These are phyloP conservation scores for Centropus bengalensis DNA, from an alignment of 2,113 vertebrate genomes.

Conservation along the genomic window DNA sequence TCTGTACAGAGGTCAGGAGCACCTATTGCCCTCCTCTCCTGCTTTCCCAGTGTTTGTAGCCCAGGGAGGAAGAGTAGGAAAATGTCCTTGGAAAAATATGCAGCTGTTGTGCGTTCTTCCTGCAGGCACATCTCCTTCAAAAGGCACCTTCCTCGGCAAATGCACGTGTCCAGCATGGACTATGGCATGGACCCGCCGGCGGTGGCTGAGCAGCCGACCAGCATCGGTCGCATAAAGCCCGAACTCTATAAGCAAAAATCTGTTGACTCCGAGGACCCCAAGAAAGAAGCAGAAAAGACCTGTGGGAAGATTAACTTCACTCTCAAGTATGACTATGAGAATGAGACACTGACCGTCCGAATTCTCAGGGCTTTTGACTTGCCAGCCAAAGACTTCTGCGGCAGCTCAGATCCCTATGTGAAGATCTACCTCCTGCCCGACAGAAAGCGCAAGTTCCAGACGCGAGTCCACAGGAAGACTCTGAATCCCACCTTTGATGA, in stretches of 20 bases:
- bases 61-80: background rate
- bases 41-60: background rate
- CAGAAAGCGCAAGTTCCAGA: constrained; percentile 98
- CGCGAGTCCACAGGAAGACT: constrained; percentile 96
- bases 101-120: background rate
- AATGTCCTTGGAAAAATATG: background rate
- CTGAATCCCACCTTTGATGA: constrained; percentile 95
- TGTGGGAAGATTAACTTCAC: constrained; percentile 97
- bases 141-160: constrained; percentile 91
- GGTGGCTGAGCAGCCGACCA: constrained; percentile 85
- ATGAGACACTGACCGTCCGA: constrained; percentile 88
- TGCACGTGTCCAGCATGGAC: constrained; percentile 92
- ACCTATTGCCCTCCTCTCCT: rapidly evolving
- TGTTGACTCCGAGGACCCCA: constrained; percentile 84
- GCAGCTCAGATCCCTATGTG: constrained; percentile 97
- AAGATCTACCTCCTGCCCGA: constrained; percentile 98
- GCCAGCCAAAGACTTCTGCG: constrained; percentile 97
- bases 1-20: background rate
- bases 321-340: constrained; percentile 95
- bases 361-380: constrained; percentile 94
- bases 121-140: constrained; percentile 94
- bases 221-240: constrained; percentile 93
- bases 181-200: constrained; percentile 82
- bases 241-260: constrained; percentile 94
- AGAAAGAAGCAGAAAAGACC: constrained; percentile 85